Evolutionary conservation across 2,888 invertebrate species (phyloP).

Genomic region (Spilosoma lubricipeda): DNA sequence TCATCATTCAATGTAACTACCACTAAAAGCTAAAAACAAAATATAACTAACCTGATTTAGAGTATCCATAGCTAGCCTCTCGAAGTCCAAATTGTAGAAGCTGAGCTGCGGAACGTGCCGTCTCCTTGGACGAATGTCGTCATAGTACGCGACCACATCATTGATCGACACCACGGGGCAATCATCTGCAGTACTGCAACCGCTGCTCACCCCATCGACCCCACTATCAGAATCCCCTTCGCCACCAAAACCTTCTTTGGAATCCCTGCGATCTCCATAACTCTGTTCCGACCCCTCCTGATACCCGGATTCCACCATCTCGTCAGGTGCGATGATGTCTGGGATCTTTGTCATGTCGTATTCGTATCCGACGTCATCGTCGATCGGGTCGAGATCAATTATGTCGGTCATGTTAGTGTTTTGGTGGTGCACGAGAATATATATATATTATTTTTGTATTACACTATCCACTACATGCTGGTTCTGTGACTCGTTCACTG

Average conservation of each 20-base stretch:
- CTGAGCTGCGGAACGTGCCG: constrained; percentile 79
- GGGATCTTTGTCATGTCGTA: constrained; percentile 78
- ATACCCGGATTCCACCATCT: constrained; percentile 82
- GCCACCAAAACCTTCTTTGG: constrained; percentile 79
- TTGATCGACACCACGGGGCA: constrained; percentile 85
- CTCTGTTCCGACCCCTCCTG: constrained; percentile 82
- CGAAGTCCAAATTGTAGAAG: constrained; percentile 81
- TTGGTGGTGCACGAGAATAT: constrained; percentile 49
- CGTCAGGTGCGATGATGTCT: constrained; percentile 80
- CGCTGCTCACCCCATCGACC: constrained; percentile 86
- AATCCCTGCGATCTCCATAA: constrained; percentile 78
- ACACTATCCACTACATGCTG: constrained; percentile 80
- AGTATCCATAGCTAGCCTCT: constrained; percentile 77
- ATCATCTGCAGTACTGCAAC: constrained; percentile 86
- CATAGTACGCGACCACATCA: constrained; percentile 83
- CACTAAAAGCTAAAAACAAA: neutral
- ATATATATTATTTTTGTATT: constrained; percentile 42
- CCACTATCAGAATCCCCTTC: constrained; percentile 84
- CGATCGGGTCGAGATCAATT: constrained; percentile 67
- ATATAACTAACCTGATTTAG: constrained; percentile 72
- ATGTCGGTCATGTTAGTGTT: constrained; percentile 72
- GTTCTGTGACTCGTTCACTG: constrained; percentile 66
- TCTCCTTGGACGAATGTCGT: constrained; percentile 77
- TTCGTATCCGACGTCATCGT: constrained; percentile 77
- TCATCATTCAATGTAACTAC: too few species aligned